Evolutionary conservation across 1,140 invertebrate genomes (phyloP), one percentile per base, ranked within the genome.

Genomic region (Olivierus martensii): DNA sequence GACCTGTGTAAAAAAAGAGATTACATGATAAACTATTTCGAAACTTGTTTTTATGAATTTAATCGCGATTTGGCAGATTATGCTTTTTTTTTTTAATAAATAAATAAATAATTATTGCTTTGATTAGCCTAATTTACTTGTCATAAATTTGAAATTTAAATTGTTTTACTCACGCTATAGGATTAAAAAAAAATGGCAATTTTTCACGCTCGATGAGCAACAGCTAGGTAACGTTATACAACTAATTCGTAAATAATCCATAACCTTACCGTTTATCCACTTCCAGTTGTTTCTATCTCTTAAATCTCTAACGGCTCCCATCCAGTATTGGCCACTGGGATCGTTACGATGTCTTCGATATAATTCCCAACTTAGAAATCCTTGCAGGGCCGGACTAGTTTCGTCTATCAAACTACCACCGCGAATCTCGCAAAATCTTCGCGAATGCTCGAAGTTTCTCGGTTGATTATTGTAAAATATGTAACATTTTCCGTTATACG

Each of bases 401-500:
- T 93, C 89, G 61, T 92, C 87, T 1, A 94, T 84, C 3, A 94
- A 69, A 0, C 84, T 84, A 1, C 89, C 87, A 9, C 78, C 84
- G 22, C 89, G 73, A 1, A 77, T 75, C 42, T 80, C 76, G 63
- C 89, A 94, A 65, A 89, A 89, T 0, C 77, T 71, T 10, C 87
- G 67, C 0, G 89, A 83, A 41, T 89, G 84, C 21, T 80, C 72
- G 67, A 93, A 90, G 55, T 77, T 79, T 56, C 84, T 66, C 0
- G 86, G 85, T 62, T 91, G 86, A 28, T 86, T 73, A 63, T 90
- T 88, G 69, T 93, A 92, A 71, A 94, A 95, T 55, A 91, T 87
- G 66, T 95, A 95, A 67, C 90, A 95, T 71, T 93, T 93, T 46
- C 89, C 89, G 64, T 93, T 93, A 69, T 94, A 95, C 0, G 89